Percentiles rank a stretch among this genome's conserved stretches.
Conservation (phyloP, 1,140 invertebrate genomes). For the Drosophila tristis region DNA sequence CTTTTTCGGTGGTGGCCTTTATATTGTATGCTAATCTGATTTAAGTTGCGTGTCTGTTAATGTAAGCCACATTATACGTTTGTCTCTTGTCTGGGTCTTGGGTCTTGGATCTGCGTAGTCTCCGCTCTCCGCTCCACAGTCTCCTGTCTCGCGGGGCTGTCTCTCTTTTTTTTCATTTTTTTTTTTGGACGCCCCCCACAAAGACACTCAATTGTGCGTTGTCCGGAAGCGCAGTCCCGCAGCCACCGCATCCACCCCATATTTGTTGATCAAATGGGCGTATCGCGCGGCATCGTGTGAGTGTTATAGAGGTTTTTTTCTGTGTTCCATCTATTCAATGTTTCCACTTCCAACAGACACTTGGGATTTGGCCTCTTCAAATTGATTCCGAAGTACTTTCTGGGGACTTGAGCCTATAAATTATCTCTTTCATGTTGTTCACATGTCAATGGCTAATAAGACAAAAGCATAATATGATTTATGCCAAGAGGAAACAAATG, state of each 20-base stretch:
- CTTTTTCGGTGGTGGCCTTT: constrained; percentile 23
- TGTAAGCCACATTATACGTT: constrained; percentile 43
- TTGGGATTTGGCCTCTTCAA: too few relatives aligned
- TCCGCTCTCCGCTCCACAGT: not conserved
- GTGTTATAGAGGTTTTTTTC: too few relatives aligned
- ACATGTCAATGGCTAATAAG: too few relatives aligned
- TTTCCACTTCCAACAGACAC: too few relatives aligned
- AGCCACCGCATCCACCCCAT: constrained; percentile 1
- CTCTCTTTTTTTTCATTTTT: too few relatives aligned
- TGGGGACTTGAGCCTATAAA: too few relatives aligned
- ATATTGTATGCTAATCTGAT: constrained; percentile 70
- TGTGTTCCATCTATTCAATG: too few relatives aligned
- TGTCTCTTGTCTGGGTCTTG: constrained; percentile 7
- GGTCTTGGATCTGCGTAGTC: not conserved
- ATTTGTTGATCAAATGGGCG: constrained; percentile 32
- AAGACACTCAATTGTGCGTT: constrained; percentile 43
- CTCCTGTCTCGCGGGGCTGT: too few relatives aligned
- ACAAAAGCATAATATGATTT: too few relatives aligned
- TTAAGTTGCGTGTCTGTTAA: constrained; percentile 54
- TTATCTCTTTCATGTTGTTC: too few relatives aligned
- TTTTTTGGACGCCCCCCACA: constrained; percentile 12
- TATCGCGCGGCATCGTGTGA: constrained; percentile 12
- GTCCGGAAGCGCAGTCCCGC: constrained; percentile 29
- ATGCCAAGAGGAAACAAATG: too few relatives aligned
- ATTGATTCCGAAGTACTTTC: too few relatives aligned